Percentiles rank a stretch among this genome's conserved stretches.
Evolutionary conservation across 2,113 vertebrate species (phyloP).

Genomic region (Daphoenositta chrysoptera): DNA sequence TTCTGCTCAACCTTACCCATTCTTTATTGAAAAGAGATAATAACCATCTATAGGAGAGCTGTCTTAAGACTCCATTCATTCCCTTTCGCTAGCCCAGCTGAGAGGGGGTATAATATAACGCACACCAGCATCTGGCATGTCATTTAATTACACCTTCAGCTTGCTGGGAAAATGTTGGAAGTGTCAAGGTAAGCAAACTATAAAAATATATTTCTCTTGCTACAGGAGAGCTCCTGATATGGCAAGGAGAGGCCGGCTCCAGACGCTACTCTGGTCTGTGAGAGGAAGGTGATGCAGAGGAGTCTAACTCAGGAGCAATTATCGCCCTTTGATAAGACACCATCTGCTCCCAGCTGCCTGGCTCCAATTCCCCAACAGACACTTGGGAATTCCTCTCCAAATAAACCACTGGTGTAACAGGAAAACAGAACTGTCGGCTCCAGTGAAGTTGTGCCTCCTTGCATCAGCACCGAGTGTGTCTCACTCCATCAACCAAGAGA

Average conservation of each 20-base stretch:
- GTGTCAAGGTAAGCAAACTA: constrained; percentile 52
- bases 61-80: constrained; percentile 52
- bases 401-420: neutral
- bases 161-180: constrained; percentile 28
- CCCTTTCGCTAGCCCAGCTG: constrained; percentile 1
- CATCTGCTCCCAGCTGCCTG: constrained; percentile 2
- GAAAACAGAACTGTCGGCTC: neutral
- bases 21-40: constrained; percentile 64
- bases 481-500: neutral
- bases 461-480: neutral
- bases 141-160: constrained; percentile 46
- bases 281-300: neutral
- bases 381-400: neutral
- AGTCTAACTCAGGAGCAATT: neutral
- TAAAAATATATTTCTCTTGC: constrained; percentile 17
- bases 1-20: constrained; percentile 44
- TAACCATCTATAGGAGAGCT: constrained; percentile 48
- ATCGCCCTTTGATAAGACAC: neutral
- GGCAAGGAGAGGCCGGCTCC: neutral
- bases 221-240: neutral
- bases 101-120: neutral
- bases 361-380: neutral
- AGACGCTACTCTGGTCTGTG: neutral
- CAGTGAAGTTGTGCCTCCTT: neutral
- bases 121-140: constrained; percentile 41